Base-by-base conservation (phyloP, 2,113 vertebrate species). In the Stictonetta naevosa region DNA sequence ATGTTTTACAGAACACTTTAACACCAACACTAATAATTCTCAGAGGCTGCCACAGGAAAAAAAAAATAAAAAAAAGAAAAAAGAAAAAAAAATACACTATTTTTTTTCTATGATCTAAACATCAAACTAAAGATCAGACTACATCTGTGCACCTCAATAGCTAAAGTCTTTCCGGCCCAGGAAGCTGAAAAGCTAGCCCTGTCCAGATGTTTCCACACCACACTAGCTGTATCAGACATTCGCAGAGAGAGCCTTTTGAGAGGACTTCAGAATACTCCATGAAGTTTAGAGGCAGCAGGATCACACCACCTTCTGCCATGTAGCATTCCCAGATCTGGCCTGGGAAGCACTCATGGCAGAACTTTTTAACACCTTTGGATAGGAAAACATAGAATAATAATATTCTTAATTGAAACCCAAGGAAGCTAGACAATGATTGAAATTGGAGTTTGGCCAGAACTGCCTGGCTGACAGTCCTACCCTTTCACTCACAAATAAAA, bases 161-260 rank as follows among this genome's bases (percentile, higher is more conserved):
- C 86, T 76, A 18, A 95, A 85, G 75, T 3, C 63, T 77, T 94
- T 92, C 93, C 69, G 36, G 86, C 16, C 36, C 74, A 89, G 93
- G 92, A 95, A 96, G 91, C 95, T 62, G 86, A 66, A 91, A 85
- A 90, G 44, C 62, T 91, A 60, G 33, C 73, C 53, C 83, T 23
- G 53, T 89, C 77, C 96, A 96, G 95, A 95, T 94, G 86, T 91
- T 96, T 97, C 95, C 95, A 88, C 86, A 69, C 2, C 2, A 69
- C 2, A 3, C 83, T 92, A 55, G 38, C 38, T 50, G 36, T 53
- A 93, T 94, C 90, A 82, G 66, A 33, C 7, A 2, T 17, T 79
- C 50, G 2, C 83, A 94, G 73, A 64, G 21, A 22, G 6, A 23
- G 36, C n/a, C 81, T 83, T 86, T 59, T 6, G 59, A 86, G 88